Conservation (phyloP, 2,113 vertebrate species). For the Galeopterus variegatus region DNA sequence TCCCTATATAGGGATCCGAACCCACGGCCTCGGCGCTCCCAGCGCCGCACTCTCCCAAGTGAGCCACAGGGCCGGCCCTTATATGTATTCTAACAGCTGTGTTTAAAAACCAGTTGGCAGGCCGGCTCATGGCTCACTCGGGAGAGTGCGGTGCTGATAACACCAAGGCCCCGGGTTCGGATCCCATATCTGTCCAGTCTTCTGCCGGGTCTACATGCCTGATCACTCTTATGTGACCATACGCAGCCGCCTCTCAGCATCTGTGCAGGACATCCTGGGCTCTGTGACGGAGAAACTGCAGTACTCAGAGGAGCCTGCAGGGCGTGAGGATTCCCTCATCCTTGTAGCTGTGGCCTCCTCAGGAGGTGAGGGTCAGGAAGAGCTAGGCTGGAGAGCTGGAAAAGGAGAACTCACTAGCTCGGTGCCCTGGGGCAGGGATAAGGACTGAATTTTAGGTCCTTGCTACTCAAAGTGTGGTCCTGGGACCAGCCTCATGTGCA, state of each 20-base stretch:
- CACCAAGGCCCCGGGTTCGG: too few species aligned
- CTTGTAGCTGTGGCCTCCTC: slow-evolving; percentile 96
- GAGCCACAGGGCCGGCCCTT: too few species aligned
- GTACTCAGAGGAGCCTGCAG: slow-evolving; percentile 95
- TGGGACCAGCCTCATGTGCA: neutral
- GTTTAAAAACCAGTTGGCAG: slow-evolving; percentile 13
- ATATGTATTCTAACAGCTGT: neutral
- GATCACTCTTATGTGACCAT: slow-evolving; percentile 99
- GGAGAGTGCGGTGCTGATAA: too few species aligned
- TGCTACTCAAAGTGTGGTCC: neutral
- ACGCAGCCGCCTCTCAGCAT: slow-evolving; percentile 96
- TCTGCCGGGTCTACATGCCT: slow-evolving; percentile 98
- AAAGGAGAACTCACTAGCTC: neutral
- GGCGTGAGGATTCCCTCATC: slow-evolving; percentile 93
- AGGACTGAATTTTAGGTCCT: neutral
- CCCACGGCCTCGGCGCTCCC: too few species aligned
- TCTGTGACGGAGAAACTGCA: slow-evolving; percentile 97
- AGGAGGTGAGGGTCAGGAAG: slow-evolving; percentile 90
- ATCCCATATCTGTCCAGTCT: slow-evolving; percentile 93
- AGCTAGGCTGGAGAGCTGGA: neutral
- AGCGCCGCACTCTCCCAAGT: too few species aligned
- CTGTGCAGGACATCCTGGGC: slow-evolving; percentile 96
- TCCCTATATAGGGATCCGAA: too few species aligned
- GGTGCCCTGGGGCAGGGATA: neutral
- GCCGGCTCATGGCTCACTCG: too few species aligned